These are phyloP conservation scores for Nesidiocoris tenuis DNA, from an alignment of 2,888 invertebrate genomes.

Conservation along the genomic window DNA sequence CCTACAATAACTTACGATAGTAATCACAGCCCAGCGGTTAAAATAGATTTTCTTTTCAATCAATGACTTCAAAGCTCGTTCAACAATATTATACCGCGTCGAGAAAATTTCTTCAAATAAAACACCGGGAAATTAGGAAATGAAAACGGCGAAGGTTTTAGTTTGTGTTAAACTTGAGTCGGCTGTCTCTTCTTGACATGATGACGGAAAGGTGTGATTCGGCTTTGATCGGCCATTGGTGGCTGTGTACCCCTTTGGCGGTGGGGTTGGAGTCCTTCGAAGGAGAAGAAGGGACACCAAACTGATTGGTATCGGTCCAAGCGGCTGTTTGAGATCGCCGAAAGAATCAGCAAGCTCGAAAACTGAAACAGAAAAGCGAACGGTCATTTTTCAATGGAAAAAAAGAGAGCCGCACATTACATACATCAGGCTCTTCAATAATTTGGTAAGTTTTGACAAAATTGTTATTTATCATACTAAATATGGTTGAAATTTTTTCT, in stretches of 20 bases:
- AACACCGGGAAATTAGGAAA: neutral
- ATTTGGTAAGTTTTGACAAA: too few relatives aligned
- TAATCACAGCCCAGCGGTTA: slow-evolving; percentile 33
- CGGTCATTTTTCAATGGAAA: too few relatives aligned
- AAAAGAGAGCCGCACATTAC: too few relatives aligned
- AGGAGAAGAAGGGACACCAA: neutral
- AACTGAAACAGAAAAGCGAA: slow-evolving; percentile 9
- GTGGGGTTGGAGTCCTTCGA: neutral
- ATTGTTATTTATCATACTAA: too few relatives aligned
- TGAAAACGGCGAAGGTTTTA: neutral
- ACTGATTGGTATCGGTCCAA: neutral
- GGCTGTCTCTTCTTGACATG: slow-evolving; percentile 48
- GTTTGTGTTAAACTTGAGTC: slow-evolving; percentile 41
- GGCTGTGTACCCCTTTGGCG: slow-evolving; percentile 21
- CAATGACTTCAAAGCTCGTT: too few relatives aligned
- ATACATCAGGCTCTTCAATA: too few relatives aligned
- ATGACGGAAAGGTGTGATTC: slow-evolving; percentile 29
- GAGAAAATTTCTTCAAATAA: neutral
- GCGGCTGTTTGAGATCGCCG: neutral
- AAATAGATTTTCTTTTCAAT: neutral
- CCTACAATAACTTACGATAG: slow-evolving; percentile 8
- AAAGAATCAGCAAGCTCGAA: neutral
- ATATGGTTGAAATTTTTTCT: too few relatives aligned
- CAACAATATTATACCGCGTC: too few relatives aligned
- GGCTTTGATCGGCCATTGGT: slow-evolving; percentile 40